Conservation (phyloP, 2,888 invertebrate species). For the Cantharis flavilabris region DNA sequence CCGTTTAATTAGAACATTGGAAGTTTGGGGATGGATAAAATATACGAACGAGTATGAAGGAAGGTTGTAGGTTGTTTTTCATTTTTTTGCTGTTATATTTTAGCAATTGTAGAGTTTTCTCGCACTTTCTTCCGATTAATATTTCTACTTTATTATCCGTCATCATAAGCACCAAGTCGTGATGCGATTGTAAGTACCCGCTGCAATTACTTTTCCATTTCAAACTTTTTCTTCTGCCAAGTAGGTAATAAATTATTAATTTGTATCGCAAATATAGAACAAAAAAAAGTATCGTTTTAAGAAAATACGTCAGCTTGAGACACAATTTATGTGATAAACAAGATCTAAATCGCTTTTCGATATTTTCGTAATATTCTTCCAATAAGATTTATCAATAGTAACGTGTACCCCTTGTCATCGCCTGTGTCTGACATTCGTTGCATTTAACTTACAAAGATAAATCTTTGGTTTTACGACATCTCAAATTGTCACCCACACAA, state of each 20-base stretch:
- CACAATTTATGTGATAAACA: conserved; percentile 14
- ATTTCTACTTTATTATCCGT: too few species aligned
- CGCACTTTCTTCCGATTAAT: too few species aligned
- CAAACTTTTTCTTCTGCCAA: too few species aligned
- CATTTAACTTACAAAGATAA: conserved; percentile 11
- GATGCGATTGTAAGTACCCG: too few species aligned
- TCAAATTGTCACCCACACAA: conserved; percentile 8
- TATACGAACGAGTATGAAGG: too few species aligned
- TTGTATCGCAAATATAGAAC: not conserved
- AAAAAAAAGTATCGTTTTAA: not conserved
- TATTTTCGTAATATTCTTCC: conserved; percentile 18
- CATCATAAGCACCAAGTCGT: too few species aligned
- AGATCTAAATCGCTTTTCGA: conserved; percentile 17
- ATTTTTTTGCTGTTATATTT: too few species aligned
- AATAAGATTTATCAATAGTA: conserved; percentile 17
- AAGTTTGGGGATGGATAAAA: too few species aligned
- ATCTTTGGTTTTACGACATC: conserved; percentile 23
- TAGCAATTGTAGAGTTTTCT: too few species aligned
- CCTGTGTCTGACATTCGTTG: conserved; percentile 15
- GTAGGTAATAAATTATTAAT: not conserved
- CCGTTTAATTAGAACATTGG: too few species aligned
- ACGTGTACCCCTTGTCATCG: conserved; percentile 17
- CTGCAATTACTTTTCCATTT: too few species aligned
- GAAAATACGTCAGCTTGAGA: conserved; percentile 17
- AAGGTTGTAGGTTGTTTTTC: too few species aligned